Evolutionary conservation across 2,888 invertebrate genomes (phyloP).

Genomic region (Teinopalpus imperialis): DNA sequence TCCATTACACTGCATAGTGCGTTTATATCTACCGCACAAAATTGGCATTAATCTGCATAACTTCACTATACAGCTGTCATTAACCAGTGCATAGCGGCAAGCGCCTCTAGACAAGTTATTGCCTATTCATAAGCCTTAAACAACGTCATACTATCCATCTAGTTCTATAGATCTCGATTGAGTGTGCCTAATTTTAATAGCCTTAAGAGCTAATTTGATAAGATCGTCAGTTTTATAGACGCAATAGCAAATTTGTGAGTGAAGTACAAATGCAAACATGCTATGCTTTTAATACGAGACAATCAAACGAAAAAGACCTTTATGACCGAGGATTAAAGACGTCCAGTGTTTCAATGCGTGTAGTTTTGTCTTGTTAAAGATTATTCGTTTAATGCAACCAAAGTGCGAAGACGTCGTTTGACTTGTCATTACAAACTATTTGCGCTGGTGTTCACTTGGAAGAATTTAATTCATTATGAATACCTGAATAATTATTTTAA

Average conservation of each 20-base stretch:
- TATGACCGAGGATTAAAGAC: slow-evolving; percentile 10
- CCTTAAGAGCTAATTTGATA: slow-evolving; percentile 23
- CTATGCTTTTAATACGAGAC: slow-evolving; percentile 35
- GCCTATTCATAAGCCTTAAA: slow-evolving; percentile 54
- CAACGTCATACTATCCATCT: slow-evolving; percentile 22
- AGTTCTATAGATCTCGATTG: neutral
- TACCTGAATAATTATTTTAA: slow-evolving; percentile 40
- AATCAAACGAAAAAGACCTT: slow-evolving; percentile 26
- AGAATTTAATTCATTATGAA: slow-evolving; percentile 49
- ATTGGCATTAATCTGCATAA: slow-evolving; percentile 65
- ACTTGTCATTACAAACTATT: slow-evolving; percentile 56
- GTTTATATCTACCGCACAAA: slow-evolving; percentile 45
- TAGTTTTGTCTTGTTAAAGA: slow-evolving; percentile 26
- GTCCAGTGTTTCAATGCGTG: neutral
- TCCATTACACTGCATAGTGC: slow-evolving; percentile 24
- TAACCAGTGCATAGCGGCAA: slow-evolving; percentile 59
- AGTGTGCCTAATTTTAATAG: slow-evolving; percentile 6
- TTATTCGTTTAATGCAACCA: slow-evolving; percentile 43
- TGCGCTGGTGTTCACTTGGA: slow-evolving; percentile 47
- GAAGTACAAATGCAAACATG: slow-evolving; percentile 27
- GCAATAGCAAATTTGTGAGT: slow-evolving; percentile 28
- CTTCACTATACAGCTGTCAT: slow-evolving; percentile 61
- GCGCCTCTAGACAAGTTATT: slow-evolving; percentile 63
- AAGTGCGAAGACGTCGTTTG: slow-evolving; percentile 48
- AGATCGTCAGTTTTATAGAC: slow-evolving; percentile 2